Evolutionary conservation across 2,797 vertebrate genomes (phyloP).

Genomic region (Natrix natrix): DNA sequence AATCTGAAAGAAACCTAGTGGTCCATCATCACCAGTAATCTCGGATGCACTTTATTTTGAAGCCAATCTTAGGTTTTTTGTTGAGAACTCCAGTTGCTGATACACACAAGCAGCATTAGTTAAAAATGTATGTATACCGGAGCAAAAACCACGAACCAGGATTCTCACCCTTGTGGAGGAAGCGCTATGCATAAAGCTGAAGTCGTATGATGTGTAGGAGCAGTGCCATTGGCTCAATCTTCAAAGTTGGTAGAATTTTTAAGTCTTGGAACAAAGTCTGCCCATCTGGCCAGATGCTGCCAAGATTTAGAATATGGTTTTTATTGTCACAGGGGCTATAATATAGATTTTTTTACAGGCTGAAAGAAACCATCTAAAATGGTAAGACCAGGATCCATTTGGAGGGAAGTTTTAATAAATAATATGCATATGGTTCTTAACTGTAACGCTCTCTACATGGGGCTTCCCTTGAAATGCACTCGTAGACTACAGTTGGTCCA

Average conservation of each 20-base stretch:
- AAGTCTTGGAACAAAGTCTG: not conserved
- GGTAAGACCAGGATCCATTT: not conserved
- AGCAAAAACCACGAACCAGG: not conserved
- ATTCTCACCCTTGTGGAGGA: not conserved
- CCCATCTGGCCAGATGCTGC: not conserved
- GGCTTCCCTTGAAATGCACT: too few species aligned
- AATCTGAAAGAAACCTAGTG: not conserved
- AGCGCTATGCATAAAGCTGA: not conserved
- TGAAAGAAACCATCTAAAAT: too few species aligned
- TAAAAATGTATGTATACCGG: not conserved
- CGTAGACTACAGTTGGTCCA: too few species aligned
- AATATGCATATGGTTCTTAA: not conserved
- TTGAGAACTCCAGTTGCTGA: not conserved
- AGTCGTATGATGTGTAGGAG: not conserved
- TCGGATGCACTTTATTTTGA: not conserved
- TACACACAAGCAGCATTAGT: not conserved
- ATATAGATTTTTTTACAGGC: too few species aligned
- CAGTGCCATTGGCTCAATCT: not conserved
- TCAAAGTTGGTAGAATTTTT: not conserved
- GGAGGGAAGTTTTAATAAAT: not conserved
- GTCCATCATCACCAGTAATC: not conserved
- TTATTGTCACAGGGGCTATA: not conserved
- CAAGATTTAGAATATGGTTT: not conserved
- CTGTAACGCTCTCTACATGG: too few species aligned
- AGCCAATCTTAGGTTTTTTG: not conserved